Evolutionary conservation across 2,888 invertebrate genomes (phyloP).

Genomic region (Drosophila infuscata): DNA sequence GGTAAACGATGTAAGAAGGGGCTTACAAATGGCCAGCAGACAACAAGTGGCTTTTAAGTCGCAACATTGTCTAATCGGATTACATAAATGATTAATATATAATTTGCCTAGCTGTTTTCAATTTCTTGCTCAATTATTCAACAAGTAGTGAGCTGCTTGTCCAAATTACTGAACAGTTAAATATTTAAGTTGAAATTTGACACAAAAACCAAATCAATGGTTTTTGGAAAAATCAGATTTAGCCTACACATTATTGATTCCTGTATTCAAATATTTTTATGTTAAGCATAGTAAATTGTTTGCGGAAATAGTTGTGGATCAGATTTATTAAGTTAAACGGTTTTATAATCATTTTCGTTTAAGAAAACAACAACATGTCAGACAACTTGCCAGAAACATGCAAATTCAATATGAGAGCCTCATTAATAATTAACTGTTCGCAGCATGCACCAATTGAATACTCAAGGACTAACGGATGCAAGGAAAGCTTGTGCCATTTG

Average conservation of each 20-base stretch:
- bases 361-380: neutral
- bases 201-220: neutral
- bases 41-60: neutral
- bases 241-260: neutral
- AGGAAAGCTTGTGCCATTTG: slow-evolving; percentile 17
- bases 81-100: neutral
- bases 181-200: too few relatives aligned
- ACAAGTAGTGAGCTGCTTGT: neutral
- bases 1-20: neutral
- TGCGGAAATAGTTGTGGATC: neutral
- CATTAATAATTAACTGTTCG: neutral
- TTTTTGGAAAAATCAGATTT: neutral
- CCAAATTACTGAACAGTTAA: neutral
- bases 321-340: neutral
- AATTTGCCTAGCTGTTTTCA: neutral
- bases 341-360: too few relatives aligned
- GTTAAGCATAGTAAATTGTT: neutral
- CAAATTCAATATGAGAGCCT: neutral
- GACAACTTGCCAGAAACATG: neutral
- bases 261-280: too few relatives aligned
- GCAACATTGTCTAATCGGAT: slow-evolving; percentile 1
- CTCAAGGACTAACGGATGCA: neutral
- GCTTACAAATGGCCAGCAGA: neutral
- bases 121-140: neutral
- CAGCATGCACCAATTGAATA: slow-evolving; percentile 2